Percentiles rank a stretch among this genome's conserved stretches.
Conservation (phyloP, 1,140 invertebrate genomes). For the Solen grandis region DNA sequence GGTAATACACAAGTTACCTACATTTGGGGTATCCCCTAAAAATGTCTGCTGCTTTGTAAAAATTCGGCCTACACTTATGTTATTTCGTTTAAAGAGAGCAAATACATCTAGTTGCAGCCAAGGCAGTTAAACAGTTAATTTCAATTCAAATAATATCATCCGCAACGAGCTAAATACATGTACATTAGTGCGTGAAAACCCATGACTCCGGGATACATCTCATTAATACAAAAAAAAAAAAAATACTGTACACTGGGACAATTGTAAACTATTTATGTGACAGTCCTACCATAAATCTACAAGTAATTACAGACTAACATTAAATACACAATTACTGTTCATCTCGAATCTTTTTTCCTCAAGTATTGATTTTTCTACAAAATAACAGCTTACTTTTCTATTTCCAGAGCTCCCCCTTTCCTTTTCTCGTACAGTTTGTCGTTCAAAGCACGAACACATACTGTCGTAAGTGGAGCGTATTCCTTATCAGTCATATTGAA, state of each 20-base stretch:
- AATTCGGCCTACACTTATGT: no score
- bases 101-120: no score
- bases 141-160: no score
- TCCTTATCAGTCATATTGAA: constrained; percentile 88
- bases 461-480: constrained; percentile 92
- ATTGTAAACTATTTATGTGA: neutral
- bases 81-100: no score
- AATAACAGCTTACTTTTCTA: constrained; percentile 94
- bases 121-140: no score
- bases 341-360: no score
- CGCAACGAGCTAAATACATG: no score
- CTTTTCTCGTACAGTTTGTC: constrained; percentile 99
- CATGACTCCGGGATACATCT: no score
- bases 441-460: constrained; percentile 88
- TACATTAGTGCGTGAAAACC: no score
- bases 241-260: neutral
- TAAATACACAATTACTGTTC: neutral
- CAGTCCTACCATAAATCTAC: neutral
- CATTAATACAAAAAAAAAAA: neutral
- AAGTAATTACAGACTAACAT: neutral
- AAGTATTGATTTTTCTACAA: neutral
- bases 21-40: no score
- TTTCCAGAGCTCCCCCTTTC: constrained; percentile 97
- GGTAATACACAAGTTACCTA: no score
- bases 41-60: no score